Evolutionary conservation across 2,797 vertebrate species (phyloP).

Genomic region (Fistularia tabacaria): DNA sequence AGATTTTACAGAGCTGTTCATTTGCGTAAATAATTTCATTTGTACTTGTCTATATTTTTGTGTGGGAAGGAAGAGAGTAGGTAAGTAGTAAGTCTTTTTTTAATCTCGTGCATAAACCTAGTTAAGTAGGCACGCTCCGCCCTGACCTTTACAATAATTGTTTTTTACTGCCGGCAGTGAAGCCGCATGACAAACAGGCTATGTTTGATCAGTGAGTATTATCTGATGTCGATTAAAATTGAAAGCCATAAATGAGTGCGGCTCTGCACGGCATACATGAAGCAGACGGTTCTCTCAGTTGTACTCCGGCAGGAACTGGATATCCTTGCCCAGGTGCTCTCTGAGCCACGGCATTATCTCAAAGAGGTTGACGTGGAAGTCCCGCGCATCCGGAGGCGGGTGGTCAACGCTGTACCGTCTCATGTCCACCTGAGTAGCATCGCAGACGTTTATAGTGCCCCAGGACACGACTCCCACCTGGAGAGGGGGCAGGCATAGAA

Average conservation of each 20-base stretch:
- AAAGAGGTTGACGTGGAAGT: constrained; percentile 77
- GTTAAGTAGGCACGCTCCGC: no score
- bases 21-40: no score
- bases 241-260: neutral
- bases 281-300: constrained; percentile 14
- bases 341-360: constrained; percentile 70
- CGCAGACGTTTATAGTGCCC: constrained; percentile 60
- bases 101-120: neutral
- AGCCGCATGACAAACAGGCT: no score
- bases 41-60: no score
- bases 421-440: rapidly evolving
- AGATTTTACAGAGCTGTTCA: no score
- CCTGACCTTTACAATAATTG: no score
- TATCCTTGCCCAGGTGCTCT: constrained; percentile 47
- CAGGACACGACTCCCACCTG: constrained; percentile 76
- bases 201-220: no score
- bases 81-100: neutral
- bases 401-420: neutral
- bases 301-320: constrained; percentile 60
- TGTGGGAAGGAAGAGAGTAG: no score
- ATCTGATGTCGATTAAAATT: no score
- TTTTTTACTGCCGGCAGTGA: no score
- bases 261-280: no score
- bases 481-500: neutral
- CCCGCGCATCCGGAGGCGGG: constrained; percentile 54